These are phyloP conservation scores for Pelosia muscerda DNA, from an alignment of 2,888 invertebrate species.

Conservation along the genomic window DNA sequence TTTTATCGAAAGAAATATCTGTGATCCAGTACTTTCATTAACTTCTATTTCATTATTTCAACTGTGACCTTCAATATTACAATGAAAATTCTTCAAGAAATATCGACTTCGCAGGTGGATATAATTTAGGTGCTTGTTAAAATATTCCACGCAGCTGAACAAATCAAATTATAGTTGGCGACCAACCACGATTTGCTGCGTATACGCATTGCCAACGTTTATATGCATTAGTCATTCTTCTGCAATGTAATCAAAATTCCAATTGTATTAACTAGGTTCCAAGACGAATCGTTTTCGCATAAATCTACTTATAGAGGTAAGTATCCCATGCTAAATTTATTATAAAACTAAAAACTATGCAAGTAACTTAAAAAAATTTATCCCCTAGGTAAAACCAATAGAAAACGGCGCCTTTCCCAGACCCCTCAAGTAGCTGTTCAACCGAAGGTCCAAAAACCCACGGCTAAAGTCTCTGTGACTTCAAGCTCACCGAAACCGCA, in stretches of 20 bases:
- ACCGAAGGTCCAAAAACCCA: slow-evolving; percentile 79
- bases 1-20: not conserved
- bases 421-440: slow-evolving; percentile 75
- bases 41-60: not conserved
- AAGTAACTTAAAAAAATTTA: not conserved
- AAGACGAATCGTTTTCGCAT: slow-evolving; percentile 12
- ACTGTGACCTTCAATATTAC: not conserved
- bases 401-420: slow-evolving; percentile 81
- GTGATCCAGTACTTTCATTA: too few species aligned
- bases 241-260: slow-evolving; percentile 17
- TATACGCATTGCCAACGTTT: not conserved
- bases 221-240: slow-evolving; percentile 19
- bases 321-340: not conserved
- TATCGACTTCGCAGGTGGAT: slow-evolving; percentile 5
- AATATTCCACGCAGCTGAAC: slow-evolving; percentile 23
- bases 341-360: not conserved
- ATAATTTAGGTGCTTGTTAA: slow-evolving; percentile 13
- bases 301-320: not conserved
- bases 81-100: not conserved
- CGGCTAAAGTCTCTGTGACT: slow-evolving; percentile 67
- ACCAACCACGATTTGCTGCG: slow-evolving; percentile 12
- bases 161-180: slow-evolving; percentile 19
- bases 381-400: slow-evolving; percentile 70
- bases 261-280: slow-evolving; percentile 7
- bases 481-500: slow-evolving; percentile 71